These are phyloP conservation scores for Stenurella melanura DNA, from an alignment of 2,888 invertebrate genomes.

Conservation along the genomic window DNA sequence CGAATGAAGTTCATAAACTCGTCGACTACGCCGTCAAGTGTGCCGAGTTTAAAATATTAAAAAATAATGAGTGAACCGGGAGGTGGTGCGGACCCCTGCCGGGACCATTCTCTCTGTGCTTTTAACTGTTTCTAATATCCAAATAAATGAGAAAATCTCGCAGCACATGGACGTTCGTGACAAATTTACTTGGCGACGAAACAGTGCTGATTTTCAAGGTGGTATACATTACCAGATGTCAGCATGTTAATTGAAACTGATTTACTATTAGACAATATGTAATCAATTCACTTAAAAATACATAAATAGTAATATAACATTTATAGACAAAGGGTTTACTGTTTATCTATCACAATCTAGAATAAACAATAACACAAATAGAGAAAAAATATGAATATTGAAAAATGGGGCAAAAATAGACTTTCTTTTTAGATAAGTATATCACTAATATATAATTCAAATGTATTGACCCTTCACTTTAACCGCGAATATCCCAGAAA, in stretches of 20 bases:
- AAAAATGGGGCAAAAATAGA: no score
- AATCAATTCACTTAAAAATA: no score
- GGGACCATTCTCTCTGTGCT: not conserved
- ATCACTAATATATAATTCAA: no score
- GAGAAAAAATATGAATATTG: no score
- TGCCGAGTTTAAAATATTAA: constrained; percentile 25
- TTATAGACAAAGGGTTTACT: no score
- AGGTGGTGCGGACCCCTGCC: constrained; percentile 9
- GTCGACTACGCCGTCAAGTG: constrained; percentile 30
- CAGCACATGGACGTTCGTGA: not conserved
- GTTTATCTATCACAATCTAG: no score
- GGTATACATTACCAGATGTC: not conserved
- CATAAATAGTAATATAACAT: no score
- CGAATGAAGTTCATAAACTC: constrained; percentile 37
- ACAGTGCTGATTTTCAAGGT: not conserved
- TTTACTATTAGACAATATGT: not conserved
- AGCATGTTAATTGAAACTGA: not conserved
- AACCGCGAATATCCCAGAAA: no score
- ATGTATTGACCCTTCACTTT: no score
- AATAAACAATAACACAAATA: no score
- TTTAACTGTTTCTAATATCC: not conserved
- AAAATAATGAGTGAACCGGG: constrained; percentile 21
- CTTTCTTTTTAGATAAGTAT: no score
- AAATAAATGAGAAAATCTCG: not conserved
- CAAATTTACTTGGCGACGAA: not conserved